These are phyloP conservation scores for Petrocephalus zakoni DNA, from an alignment of 2,113 vertebrate species.

Conservation along the genomic window DNA sequence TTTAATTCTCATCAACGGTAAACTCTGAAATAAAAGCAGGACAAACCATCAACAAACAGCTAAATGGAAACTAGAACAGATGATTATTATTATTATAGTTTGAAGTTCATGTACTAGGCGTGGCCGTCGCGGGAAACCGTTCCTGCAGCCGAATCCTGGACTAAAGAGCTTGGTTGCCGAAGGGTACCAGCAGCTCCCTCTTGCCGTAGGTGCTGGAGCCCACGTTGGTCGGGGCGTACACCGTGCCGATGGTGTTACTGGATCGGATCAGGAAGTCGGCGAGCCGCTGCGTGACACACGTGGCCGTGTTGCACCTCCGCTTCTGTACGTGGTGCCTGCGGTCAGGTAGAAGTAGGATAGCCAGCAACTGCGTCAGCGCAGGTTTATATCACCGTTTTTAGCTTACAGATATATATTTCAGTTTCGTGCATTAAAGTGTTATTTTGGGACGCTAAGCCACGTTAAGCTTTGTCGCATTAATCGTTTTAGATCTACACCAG, in stretches of 20 bases:
- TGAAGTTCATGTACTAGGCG: neutral
- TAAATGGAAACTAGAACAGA: neutral
- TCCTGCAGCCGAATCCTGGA: neutral
- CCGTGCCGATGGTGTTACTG: conserved; percentile 64
- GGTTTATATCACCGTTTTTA: neutral
- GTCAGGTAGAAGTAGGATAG: neutral
- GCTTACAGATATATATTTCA: neutral
- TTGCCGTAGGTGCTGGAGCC: conserved; percentile 79
- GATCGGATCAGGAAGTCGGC: conserved; percentile 79
- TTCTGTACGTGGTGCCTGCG: conserved; percentile 71
- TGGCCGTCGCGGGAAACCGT: neutral
- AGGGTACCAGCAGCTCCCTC: conserved; percentile 54
- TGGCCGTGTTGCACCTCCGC: conserved; percentile 78
- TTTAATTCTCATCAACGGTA: conserved; percentile 18
- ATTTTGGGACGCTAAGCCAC: neutral
- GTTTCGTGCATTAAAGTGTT: neutral
- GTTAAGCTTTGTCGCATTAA: neutral
- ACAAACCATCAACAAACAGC: neutral
- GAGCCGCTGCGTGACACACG: conserved; percentile 79
- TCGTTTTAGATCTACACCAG: neutral
- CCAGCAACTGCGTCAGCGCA: neutral
- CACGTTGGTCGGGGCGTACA: conserved; percentile 73
- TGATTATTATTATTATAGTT: neutral
- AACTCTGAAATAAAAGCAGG: neutral
- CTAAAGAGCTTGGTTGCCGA: conserved; percentile 58